Evolutionary conservation across 2,888 invertebrate species (phyloP), one percentile per base, ranked within the genome.

Genomic region (Athrips mouffetella): DNA sequence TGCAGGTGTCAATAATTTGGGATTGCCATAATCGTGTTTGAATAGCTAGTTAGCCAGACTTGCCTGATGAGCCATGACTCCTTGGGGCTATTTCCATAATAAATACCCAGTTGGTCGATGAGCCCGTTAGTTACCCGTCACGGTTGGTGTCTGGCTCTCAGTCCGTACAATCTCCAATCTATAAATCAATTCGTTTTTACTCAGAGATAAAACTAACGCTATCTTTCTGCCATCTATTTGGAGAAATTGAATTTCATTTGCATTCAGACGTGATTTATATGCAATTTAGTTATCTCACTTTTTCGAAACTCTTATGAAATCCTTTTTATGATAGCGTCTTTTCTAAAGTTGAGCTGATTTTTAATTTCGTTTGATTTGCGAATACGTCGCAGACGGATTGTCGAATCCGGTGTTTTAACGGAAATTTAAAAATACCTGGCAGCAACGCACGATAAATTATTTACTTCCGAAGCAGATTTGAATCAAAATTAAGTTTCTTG

Each of bases 81-180:
- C 64, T 57, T 57, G 61, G 58, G 63, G 59, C 66, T 67, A 70
- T 73, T 73, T 66, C 71, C 67, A 76, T 78, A 74, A 73, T 73
- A 73, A 77, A 78, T 75, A 65, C 60, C 56, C 62, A 64, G 60
- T 61, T 21, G 58, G 57, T 59, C 59, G 60, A 61, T 51, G 59
- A 45, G 57, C 58, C 72, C 71, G 70, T 70, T 73, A 73, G 70
- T 70, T 73, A 73, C 60, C 67, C 69, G 77, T 78, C 73, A 75
- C 72, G 78, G 68, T 73, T 30, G 47, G 49, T 25, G 42, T 50
- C 45, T 29, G 18, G n/a, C 30, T 48, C 57, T 54, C 62, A 35
- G n/a, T n/a, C n/a, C n/a, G 29, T 47, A 57, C 49, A 51, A 55
- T 54, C 54, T 51, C 50, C 49, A 48, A 54, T 58, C 67, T 58